Conservation (phyloP, 1,140 invertebrate genomes). For the Myzus persicae region DNA sequence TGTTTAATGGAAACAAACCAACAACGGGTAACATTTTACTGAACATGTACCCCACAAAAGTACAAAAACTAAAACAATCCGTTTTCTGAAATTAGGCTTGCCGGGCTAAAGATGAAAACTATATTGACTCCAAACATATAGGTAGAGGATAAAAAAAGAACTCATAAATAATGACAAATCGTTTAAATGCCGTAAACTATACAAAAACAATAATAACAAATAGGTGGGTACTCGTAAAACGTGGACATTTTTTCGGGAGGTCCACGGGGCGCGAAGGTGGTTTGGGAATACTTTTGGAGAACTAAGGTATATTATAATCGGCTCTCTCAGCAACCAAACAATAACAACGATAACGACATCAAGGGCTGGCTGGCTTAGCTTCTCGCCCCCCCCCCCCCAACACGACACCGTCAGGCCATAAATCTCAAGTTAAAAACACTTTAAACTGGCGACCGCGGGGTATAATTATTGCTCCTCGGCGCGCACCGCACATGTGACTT, state of each 20-base stretch:
- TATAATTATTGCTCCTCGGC: background rate
- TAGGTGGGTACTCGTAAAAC: too few relatives aligned
- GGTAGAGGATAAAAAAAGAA: background rate
- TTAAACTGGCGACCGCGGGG: background rate
- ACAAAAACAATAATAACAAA: too few relatives aligned
- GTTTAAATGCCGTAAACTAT: too few relatives aligned
- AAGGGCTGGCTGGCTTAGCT: background rate
- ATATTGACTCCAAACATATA: background rate
- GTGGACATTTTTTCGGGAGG: background rate
- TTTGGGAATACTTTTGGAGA: background rate
- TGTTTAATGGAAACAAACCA: background rate
- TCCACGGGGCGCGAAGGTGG: background rate
- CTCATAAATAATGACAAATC: too few relatives aligned
- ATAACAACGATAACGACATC: background rate
- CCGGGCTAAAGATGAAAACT: background rate
- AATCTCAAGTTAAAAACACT: constrained; percentile 47
- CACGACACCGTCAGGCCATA: background rate
- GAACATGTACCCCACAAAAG: background rate
- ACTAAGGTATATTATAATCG: background rate
- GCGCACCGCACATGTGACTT: constrained; percentile 37
- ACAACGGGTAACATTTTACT: background rate
- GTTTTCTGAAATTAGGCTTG: background rate
- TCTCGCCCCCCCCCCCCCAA: background rate
- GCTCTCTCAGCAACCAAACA: background rate
- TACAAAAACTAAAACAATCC: background rate